Base-by-base conservation (phyloP, 2,888 invertebrate species). In the Iselma pallidipennis region DNA sequence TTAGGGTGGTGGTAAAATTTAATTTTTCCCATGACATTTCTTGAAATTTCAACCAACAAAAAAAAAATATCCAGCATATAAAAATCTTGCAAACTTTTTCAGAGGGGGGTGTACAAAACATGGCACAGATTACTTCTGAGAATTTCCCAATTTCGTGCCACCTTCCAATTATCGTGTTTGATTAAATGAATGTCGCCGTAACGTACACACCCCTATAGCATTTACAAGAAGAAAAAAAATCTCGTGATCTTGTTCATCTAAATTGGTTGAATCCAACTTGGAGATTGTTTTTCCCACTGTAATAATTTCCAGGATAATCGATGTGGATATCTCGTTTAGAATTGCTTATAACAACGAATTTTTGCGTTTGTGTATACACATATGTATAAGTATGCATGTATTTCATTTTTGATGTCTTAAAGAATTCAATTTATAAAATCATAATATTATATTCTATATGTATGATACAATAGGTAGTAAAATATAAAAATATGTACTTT, bases 61-160 rank as follows among this genome's bases (percentile, higher is more conserved):
- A 29, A 29, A n/a, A 12, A 50, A 25, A 45, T 21, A 19, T n/a
- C 14, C 4, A n/a, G 5, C 37, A 7, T 37, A 37, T 37, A 14
- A 37, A 45, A 45, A 21, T 45, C 45, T 45, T 45, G 45, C 2
- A 45, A 45, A 45, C 16, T 45, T 21, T 12, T 45, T 21, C 45
- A 3, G 19, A 12, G 45, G n/a, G 21, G 45, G 21, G 7, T 45
- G 10, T 45, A 21, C 21, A 45, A 6, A 45, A 45, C 6, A 19
- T 10, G 3, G 12, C 7, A 45, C 21, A 31, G 16, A 51, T 51
- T 51, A 51, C 51, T 25, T 51, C 9, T 51, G 51, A 51, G 51
- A 31, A 29, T 51, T 31, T 29, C 51, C 51, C 51, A 51, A 51
- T 51, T 51, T 28, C 51, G 26, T 51, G 28, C 51, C 51, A 51